Percentiles rank a stretch among this genome's conserved stretches.
Evolutionary conservation across 2,797 vertebrate genomes (phyloP).

Genomic region (Pipistrellus nathusii): DNA sequence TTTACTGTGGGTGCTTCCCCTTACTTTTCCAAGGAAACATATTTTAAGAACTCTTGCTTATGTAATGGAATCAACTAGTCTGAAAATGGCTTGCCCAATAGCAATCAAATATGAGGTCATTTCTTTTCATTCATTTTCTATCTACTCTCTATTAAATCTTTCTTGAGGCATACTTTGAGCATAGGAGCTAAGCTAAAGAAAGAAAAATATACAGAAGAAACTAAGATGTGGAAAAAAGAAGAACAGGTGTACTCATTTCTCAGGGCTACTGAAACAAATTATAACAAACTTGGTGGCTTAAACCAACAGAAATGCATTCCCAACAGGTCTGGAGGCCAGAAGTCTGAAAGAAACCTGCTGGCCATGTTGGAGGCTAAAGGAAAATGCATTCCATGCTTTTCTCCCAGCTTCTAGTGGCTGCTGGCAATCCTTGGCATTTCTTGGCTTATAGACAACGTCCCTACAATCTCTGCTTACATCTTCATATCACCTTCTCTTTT

Average conservation of each 20-base stretch:
- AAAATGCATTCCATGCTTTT: neutral
- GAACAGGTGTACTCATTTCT: neutral
- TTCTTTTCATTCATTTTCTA: slow-evolving; percentile 4
- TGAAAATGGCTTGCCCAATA: slow-evolving; percentile 39
- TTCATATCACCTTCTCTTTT: neutral
- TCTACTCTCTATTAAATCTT: neutral
- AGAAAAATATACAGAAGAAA: neutral
- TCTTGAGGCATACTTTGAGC: neutral
- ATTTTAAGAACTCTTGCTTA: slow-evolving; percentile 56
- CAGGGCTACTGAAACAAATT: neutral
- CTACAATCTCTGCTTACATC: neutral
- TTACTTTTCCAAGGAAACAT: slow-evolving; percentile 56
- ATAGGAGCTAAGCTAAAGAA: neutral
- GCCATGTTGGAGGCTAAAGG: neutral
- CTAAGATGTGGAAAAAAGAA: neutral
- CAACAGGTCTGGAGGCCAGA: neutral
- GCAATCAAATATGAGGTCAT: neutral
- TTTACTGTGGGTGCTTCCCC: neutral
- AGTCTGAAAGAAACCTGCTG: slow-evolving; percentile 14
- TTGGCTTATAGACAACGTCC: neutral
- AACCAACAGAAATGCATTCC: slow-evolving; percentile 21
- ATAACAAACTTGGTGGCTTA: neutral
- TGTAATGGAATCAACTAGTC: slow-evolving; percentile 35
- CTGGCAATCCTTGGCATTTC: neutral
- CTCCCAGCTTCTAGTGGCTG: neutral